phyloP scores from a whole-genome alignment of 92 coral and sea anemone species.

The Umimayanthus chanpuru region DNA sequence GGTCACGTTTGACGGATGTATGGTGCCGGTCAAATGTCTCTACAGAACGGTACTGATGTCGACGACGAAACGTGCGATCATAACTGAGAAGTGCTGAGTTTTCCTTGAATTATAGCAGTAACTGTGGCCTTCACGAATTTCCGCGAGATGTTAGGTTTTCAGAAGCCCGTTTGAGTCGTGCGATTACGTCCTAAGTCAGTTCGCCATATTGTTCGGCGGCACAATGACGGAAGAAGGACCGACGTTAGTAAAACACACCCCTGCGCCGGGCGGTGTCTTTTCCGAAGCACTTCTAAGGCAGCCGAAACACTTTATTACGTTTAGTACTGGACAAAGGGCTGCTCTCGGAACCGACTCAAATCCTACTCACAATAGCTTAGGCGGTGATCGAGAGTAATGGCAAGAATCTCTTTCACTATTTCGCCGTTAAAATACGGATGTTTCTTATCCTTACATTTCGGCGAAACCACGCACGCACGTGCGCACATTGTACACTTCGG shows the following conservation, averaged over 20 bases:
- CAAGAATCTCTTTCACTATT: neutral
- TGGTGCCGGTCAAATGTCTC: too few species aligned
- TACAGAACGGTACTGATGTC: too few species aligned
- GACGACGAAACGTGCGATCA: too few species aligned
- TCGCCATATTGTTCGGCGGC: neutral
- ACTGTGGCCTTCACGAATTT: too few species aligned
- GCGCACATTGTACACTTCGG: neutral
- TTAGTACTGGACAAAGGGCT: neutral
- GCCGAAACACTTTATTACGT: neutral
- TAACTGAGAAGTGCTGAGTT: too few species aligned
- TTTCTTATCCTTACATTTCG: neutral
- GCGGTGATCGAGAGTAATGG: neutral
- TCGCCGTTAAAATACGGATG: neutral
- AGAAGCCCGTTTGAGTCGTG: neutral
- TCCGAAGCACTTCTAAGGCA: conserved; percentile 7
- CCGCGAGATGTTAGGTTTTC: too few species aligned
- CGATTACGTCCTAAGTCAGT: neutral
- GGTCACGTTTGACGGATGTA: too few species aligned
- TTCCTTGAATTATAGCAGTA: too few species aligned
- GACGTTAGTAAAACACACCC: neutral
- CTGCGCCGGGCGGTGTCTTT: conserved; percentile 10
- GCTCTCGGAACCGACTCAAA: neutral
- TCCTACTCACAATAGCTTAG: neutral
- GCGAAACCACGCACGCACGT: neutral
- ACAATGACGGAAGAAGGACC: neutral